These are phyloP conservation scores for Drosophila gunungcola DNA, from an alignment of 1,140 invertebrate genomes.

Conservation along the genomic window DNA sequence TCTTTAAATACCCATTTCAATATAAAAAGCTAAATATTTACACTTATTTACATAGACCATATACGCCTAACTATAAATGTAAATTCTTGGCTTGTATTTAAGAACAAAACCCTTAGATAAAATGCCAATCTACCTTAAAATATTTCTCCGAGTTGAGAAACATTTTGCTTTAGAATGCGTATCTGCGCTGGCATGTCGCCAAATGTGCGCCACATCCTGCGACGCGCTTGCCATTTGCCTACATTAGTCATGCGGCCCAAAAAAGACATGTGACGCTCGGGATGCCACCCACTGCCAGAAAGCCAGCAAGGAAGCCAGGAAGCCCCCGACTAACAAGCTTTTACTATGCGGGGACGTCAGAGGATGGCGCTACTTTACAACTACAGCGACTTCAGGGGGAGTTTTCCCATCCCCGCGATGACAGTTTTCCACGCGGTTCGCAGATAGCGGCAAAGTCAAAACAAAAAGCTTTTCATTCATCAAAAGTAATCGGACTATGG, in stretches of 20 bases:
- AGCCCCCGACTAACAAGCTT: conserved; percentile 24
- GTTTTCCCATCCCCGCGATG: background rate
- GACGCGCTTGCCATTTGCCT: conserved; percentile 70
- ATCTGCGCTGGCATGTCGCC: conserved; percentile 76
- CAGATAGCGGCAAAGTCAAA: conserved; percentile 58
- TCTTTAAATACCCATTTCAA: too few relatives aligned
- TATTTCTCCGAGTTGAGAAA: background rate
- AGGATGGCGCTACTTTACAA: conserved; percentile 32
- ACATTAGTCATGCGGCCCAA: conserved; percentile 79
- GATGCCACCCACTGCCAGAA: conserved; percentile 16
- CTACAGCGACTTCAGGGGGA: conserved; percentile 37
- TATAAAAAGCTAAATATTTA: too few relatives aligned
- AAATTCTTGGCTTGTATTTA: too few relatives aligned
- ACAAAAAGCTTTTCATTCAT: conserved; percentile 82
- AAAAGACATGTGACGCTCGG: conserved; percentile 77
- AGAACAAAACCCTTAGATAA: too few relatives aligned
- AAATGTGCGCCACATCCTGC: conserved; percentile 67
- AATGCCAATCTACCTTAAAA: too few relatives aligned
- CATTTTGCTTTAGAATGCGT: conserved; percentile 59
- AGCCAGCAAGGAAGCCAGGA: background rate
- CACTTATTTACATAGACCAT: too few relatives aligned
- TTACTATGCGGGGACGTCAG: conserved; percentile 50
- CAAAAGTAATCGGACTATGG: conserved; percentile 61
- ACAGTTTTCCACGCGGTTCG: conserved; percentile 21
- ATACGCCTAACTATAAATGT: too few relatives aligned